Conservation (phyloP, 2,797 vertebrate genomes). For the Sphenodon punctatus region DNA sequence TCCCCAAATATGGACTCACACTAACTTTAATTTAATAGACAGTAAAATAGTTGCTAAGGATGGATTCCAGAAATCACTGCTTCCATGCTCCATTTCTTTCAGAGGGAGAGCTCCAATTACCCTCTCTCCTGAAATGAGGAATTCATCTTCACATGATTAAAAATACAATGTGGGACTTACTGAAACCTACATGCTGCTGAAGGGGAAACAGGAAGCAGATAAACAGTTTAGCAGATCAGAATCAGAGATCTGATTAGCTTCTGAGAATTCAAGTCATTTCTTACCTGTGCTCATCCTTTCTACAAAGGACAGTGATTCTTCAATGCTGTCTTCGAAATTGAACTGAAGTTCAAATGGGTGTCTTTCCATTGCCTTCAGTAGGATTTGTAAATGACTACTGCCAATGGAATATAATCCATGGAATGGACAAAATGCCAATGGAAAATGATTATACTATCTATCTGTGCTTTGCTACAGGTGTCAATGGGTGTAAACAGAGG, state of each 20-base stretch:
- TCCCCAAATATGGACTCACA: not conserved
- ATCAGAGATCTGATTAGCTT: not conserved
- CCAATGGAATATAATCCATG: too few species aligned
- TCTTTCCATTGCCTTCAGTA: not conserved
- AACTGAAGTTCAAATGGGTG: not conserved
- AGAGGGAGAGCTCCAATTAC: constrained; percentile 40
- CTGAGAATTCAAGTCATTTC: constrained; percentile 24
- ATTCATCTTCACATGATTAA: constrained; percentile 60
- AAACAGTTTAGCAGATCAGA: constrained; percentile 7
- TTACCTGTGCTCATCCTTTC: constrained; percentile 28
- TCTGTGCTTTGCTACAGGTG: not conserved
- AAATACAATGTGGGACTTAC: constrained; percentile 33
- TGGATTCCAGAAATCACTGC: constrained; percentile 33
- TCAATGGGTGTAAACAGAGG: not conserved
- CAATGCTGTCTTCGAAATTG: not conserved
- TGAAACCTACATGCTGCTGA: constrained; percentile 6
- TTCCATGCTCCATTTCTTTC: constrained; percentile 47
- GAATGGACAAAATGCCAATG: too few species aligned
- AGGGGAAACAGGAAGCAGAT: not conserved
- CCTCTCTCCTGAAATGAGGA: constrained; percentile 48
- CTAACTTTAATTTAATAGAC: constrained; percentile 24
- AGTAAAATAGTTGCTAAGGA: constrained; percentile 18
- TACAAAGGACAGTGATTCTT: constrained; percentile 30
- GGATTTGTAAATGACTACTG: too few species aligned
- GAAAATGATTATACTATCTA: too few species aligned